A percentile compares a stretch with the other conserved stretches of the same genome.
Conservation (phyloP, 2,888 invertebrate species). For the Eustalomyia histrio region DNA sequence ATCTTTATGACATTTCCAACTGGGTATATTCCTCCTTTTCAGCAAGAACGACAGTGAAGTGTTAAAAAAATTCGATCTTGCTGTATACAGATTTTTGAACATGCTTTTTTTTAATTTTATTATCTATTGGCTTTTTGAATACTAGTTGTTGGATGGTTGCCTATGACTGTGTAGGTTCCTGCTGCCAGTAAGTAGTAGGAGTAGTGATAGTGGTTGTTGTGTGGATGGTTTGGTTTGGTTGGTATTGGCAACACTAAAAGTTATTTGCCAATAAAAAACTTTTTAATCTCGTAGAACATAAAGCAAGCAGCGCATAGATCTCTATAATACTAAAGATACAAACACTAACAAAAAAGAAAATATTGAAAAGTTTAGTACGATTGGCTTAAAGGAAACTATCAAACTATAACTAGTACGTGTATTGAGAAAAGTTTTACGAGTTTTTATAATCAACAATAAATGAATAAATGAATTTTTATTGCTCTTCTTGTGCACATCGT, state of each 20-base stretch:
- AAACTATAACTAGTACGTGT: slow-evolving; percentile 48
- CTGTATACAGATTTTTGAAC: no score
- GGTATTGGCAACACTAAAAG: slow-evolving; percentile 57
- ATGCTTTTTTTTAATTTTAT: background rate
- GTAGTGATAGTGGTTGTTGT: slow-evolving; percentile 21
- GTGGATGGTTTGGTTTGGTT: slow-evolving; percentile 39
- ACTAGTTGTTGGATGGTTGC: slow-evolving; percentile 32
- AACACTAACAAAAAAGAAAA: slow-evolving; percentile 22
- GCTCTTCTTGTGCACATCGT: slow-evolving; percentile 20
- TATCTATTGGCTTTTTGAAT: slow-evolving; percentile 20
- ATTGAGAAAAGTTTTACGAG: slow-evolving; percentile 46
- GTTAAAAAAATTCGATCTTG: no score
- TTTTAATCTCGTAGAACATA: slow-evolving; percentile 55
- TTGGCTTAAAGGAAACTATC: slow-evolving; percentile 55
- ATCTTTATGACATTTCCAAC: no score
- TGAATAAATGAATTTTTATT: slow-evolving; percentile 57
- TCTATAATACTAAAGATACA: slow-evolving; percentile 39
- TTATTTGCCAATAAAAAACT: slow-evolving; percentile 49
- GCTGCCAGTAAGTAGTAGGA: background rate
- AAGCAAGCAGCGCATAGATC: slow-evolving; percentile 49
- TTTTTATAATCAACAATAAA: slow-evolving; percentile 53
- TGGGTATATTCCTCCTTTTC: no score
- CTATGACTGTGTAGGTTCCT: background rate
- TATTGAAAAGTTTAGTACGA: slow-evolving; percentile 49
- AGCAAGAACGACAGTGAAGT: no score